phyloP scores from a whole-genome alignment of 2,113 vertebrate species.

The Dromaius novaehollandiae region DNA sequence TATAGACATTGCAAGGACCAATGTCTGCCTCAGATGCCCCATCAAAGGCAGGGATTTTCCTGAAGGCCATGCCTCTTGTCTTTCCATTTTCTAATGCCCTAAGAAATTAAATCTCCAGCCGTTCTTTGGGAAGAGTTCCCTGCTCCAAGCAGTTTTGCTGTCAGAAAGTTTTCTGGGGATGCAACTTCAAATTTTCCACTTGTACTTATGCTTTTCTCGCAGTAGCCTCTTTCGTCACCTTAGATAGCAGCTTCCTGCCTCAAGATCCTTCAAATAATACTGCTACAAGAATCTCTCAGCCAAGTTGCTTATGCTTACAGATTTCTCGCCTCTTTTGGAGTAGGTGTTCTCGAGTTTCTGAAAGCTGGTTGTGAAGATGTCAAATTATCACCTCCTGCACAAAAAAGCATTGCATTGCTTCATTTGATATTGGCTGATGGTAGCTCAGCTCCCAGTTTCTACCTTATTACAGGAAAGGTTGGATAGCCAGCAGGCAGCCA shows the following conservation, averaged over 20 bases:
- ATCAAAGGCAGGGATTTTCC: background rate
- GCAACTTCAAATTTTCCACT: background rate
- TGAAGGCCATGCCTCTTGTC: background rate
- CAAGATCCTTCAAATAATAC: background rate
- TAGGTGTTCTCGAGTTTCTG: background rate
- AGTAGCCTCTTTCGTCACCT: background rate
- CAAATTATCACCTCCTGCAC: background rate
- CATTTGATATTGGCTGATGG: background rate
- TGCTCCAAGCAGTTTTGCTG: background rate
- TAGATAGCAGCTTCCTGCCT: background rate
- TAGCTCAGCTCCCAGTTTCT: background rate
- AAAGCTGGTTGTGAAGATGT: background rate
- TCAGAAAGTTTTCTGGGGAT: background rate
- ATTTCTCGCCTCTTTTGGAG: background rate
- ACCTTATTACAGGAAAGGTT: no score
- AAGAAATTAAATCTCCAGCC: background rate
- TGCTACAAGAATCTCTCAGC: background rate
- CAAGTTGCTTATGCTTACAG: background rate
- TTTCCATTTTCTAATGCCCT: background rate
- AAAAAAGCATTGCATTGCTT: no score
- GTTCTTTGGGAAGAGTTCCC: background rate
- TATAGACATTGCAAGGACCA: background rate
- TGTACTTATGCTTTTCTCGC: background rate
- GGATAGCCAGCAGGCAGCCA: rapidly evolving
- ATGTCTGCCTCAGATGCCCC: background rate